A percentile compares a stretch with the other conserved stretches of the same genome.
Evolutionary conservation across 2,888 invertebrate genomes (phyloP).

Genomic region (Ornithoptera alexandrae): DNA sequence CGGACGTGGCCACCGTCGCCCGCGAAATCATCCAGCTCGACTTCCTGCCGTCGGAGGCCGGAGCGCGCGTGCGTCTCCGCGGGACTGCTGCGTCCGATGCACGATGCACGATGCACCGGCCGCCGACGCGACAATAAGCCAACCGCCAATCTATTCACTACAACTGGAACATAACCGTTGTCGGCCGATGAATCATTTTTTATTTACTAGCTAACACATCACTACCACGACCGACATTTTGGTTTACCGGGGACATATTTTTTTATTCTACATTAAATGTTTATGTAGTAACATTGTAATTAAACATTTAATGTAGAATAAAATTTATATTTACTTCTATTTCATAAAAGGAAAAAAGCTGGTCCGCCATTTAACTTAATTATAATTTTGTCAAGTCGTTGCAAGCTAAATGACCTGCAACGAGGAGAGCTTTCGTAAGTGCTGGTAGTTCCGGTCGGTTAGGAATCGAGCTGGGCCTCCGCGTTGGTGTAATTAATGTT

Average conservation of each 20-base stretch:
- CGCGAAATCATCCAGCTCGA: conserved; percentile 16
- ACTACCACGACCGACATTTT: conserved; percentile 15
- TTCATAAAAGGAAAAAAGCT: no score
- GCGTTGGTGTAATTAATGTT: conserved; percentile 11
- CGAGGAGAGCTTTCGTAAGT: background rate
- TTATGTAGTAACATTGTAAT: no score
- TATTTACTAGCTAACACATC: conserved; percentile 26
- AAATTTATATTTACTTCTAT: no score
- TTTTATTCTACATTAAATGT: no score
- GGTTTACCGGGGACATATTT: no score
- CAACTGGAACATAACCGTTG: conserved; percentile 19
- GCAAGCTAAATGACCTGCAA: background rate
- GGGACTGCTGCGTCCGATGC: no score
- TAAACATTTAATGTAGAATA: no score
- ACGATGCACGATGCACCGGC: background rate
- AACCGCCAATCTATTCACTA: conserved; percentile 4
- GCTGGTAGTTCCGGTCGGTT: conserved; percentile 1
- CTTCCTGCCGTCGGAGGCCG: no score
- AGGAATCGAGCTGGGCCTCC: background rate
- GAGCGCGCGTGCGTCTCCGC: no score
- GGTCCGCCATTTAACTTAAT: no score
- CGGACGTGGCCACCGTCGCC: conserved; percentile 25
- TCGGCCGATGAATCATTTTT: conserved; percentile 29
- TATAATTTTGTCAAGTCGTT: no score
- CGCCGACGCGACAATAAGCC: background rate